These are phyloP conservation scores for Holcopasites calliopsidis DNA, from an alignment of 1,140 invertebrate species.

Conservation along the genomic window DNA sequence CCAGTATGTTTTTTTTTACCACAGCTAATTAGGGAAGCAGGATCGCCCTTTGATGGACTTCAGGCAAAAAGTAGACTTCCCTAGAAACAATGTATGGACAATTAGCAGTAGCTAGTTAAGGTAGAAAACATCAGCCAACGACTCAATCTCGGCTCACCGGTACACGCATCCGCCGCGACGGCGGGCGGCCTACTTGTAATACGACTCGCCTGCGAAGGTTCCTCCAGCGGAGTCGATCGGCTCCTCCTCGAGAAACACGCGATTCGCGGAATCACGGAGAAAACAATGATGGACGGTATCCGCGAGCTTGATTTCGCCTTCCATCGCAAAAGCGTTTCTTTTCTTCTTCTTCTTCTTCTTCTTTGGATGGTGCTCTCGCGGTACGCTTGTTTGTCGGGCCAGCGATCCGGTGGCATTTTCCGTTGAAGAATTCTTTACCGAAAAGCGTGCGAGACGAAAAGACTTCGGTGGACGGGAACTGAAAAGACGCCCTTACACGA, in stretches of 20 bases:
- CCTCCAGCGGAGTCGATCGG: slow-evolving; percentile 62
- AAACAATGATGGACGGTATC: slow-evolving; percentile 53
- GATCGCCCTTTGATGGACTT: too few species aligned
- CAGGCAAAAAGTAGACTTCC: too few species aligned
- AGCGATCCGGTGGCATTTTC: too few species aligned
- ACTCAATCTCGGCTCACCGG: slow-evolving; percentile 52
- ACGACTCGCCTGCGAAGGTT: slow-evolving; percentile 60
- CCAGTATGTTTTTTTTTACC: too few species aligned
- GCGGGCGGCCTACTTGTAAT: slow-evolving; percentile 71
- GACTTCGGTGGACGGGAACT: slow-evolving; percentile 4
- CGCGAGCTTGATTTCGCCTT: slow-evolving; percentile 44
- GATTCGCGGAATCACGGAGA: slow-evolving; percentile 56
- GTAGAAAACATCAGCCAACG: slow-evolving; percentile 34
- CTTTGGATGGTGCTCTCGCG: not conserved
- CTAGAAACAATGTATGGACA: slow-evolving; percentile 8
- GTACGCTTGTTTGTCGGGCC: not conserved
- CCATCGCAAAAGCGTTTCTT: slow-evolving; percentile 36
- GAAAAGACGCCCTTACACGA: too few species aligned
- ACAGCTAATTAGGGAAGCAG: too few species aligned
- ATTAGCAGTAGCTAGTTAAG: slow-evolving; percentile 4
- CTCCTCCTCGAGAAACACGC: slow-evolving; percentile 48
- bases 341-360: slow-evolving; percentile 13
- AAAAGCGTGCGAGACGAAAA: not conserved
- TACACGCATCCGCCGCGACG: slow-evolving; percentile 64
- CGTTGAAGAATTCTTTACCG: too few species aligned